Percentiles rank a stretch among this genome's conserved stretches.
Evolutionary conservation across 2,888 invertebrate species (phyloP).

Genomic region (Melanostoma scalare): DNA sequence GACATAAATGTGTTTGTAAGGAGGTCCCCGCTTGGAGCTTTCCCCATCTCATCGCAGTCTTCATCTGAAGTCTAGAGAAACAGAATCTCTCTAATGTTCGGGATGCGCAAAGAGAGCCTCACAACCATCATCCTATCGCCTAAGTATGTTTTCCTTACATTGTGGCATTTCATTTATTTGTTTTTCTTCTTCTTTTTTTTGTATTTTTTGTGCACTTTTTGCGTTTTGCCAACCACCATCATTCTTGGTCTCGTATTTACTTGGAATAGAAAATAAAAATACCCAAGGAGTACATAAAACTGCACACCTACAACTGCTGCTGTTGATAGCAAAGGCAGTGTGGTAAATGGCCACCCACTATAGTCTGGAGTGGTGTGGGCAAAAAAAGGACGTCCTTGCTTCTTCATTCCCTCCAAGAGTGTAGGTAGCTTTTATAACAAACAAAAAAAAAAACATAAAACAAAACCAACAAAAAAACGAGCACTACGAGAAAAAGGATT

Average conservation of each 20-base stretch:
- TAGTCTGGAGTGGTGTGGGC: slow-evolving; percentile 40
- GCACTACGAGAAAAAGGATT: slow-evolving; percentile 24
- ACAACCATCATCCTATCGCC: slow-evolving; percentile 24
- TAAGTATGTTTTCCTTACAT: slow-evolving; percentile 65
- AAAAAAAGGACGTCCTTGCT: slow-evolving; percentile 69
- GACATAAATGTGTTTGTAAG: slow-evolving; percentile 43
- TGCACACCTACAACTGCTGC: slow-evolving; percentile 56
- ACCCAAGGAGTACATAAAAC: slow-evolving; percentile 65
- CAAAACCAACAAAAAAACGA: neutral
- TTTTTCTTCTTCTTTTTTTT: slow-evolving; percentile 15
- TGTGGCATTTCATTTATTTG: slow-evolving; percentile 37
- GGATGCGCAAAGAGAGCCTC: slow-evolving; percentile 68
- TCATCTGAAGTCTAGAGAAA: slow-evolving; percentile 26
- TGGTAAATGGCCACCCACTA: slow-evolving; percentile 60
- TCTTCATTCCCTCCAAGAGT: slow-evolving; percentile 38
- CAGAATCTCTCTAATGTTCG: slow-evolving; percentile 59
- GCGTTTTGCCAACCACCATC: slow-evolving; percentile 62
- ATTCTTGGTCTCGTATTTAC: slow-evolving; percentile 71
- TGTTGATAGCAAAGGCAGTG: slow-evolving; percentile 20
- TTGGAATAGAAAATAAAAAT: slow-evolving; percentile 48
- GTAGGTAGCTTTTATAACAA: neutral
- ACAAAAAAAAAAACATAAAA: slow-evolving; percentile 9
- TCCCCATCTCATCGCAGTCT: slow-evolving; percentile 51
- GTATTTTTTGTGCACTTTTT: slow-evolving; percentile 27
- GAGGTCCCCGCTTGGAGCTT: slow-evolving; percentile 40